Evolutionary conservation across 2,113 vertebrate genomes (phyloP).

Genomic region (Grammomys surdaster): DNA sequence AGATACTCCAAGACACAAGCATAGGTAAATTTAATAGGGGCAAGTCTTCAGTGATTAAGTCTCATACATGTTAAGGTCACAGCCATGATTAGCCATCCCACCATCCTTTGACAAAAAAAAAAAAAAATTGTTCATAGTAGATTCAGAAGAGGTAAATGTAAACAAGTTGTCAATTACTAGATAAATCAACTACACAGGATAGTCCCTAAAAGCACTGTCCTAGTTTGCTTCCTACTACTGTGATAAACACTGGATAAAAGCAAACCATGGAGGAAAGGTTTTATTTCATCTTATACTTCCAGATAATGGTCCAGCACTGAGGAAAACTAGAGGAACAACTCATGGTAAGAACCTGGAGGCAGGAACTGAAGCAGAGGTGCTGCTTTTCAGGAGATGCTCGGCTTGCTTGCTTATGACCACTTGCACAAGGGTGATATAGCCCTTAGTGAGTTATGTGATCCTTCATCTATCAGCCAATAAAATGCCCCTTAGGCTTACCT

Average conservation of each 20-base stretch:
- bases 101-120: neutral
- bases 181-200: neutral
- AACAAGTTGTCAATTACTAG: slow-evolving; percentile 10
- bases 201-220: neutral
- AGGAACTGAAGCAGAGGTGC: neutral
- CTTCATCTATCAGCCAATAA: neutral
- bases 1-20: neutral
- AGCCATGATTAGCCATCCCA: neutral
- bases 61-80: neutral
- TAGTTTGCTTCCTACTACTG: neutral
- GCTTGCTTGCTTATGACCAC: neutral
- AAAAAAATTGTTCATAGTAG: neutral
- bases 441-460: too few relatives aligned
- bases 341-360: neutral
- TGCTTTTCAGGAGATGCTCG: neutral
- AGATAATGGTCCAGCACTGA: neutral
- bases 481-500: neutral
- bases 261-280: neutral
- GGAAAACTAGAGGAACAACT: neutral
- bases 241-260: neutral
- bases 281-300: neutral
- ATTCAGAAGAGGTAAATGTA: neutral
- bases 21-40: neutral
- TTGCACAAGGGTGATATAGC: neutral
- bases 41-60: neutral